Percentiles rank a stretch among this genome's conserved stretches.
Evolutionary conservation across 2,797 vertebrate species (phyloP).

Genomic region (Spea hammondii): DNA sequence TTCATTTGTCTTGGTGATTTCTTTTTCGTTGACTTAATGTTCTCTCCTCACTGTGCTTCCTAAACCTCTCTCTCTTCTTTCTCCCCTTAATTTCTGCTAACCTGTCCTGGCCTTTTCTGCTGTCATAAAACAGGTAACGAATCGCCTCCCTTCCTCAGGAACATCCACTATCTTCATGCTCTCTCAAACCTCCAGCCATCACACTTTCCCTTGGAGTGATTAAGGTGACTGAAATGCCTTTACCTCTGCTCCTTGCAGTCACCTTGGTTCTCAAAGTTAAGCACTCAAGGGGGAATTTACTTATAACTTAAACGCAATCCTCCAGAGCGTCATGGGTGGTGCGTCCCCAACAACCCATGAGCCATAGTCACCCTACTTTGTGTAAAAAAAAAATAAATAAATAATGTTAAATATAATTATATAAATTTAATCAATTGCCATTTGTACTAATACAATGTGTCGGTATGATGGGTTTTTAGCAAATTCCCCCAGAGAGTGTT

Average conservation of each 20-base stretch:
- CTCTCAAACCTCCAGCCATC: constrained; percentile 98
- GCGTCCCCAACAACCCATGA: no score
- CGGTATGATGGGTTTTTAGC: no score
- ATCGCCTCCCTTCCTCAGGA: constrained; percentile 96
- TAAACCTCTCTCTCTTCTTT: constrained; percentile 64
- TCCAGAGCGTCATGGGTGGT: no score
- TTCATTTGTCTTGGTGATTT: constrained; percentile 8
- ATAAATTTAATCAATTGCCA: no score
- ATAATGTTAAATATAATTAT: no score
- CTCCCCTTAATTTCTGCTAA: constrained; percentile 61
- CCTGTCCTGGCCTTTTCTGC: constrained; percentile 68
- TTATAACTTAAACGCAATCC: no score
- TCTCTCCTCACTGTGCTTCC: constrained; percentile 59
- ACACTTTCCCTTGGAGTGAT: constrained; percentile 99
- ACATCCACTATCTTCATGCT: constrained; percentile 99
- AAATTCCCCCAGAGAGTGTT: no score
- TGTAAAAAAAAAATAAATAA: no score
- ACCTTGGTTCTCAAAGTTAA: background rate
- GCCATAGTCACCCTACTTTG: no score
- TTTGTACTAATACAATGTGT: no score
- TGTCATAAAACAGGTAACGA: constrained; percentile 85
- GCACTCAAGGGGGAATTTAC: no score
- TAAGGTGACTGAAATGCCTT: constrained; percentile 81
- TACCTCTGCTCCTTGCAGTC: background rate
- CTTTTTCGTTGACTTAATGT: constrained; percentile 7